Evolutionary conservation across 2,113 vertebrate genomes (phyloP).

Genomic region (Phocoena phocoena): DNA sequence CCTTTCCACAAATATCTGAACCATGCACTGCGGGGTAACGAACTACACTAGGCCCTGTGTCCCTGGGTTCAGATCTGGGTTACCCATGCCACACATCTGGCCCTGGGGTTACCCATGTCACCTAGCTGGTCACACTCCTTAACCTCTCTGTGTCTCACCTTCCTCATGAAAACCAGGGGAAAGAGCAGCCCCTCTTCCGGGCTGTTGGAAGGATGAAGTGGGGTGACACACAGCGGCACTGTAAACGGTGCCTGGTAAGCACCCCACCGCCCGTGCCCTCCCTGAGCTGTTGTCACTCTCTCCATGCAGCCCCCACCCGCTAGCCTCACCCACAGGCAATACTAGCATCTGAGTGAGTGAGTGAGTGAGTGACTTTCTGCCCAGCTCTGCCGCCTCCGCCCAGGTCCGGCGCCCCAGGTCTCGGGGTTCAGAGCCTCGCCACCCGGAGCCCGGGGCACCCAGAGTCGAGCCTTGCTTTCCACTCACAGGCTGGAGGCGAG

Average conservation of each 20-base stretch:
- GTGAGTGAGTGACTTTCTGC: background rate
- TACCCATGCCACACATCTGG: background rate
- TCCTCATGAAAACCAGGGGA: background rate
- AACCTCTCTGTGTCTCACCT: background rate
- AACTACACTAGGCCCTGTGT: accelerated
- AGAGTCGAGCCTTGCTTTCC: background rate
- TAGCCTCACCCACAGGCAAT: background rate
- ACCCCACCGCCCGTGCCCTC: accelerated
- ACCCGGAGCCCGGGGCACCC: accelerated
- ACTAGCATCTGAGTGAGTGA: background rate
- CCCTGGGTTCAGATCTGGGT: background rate
- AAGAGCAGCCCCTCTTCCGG: background rate
- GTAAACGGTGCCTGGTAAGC: background rate
- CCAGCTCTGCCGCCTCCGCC: background rate
- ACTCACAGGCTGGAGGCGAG: accelerated
- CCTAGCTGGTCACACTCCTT: background rate
- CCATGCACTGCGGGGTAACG: background rate
- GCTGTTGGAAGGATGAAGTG: no score
- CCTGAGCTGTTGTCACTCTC: accelerated
- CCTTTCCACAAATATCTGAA: background rate
- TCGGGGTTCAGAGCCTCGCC: accelerated
- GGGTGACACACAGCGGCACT: accelerated
- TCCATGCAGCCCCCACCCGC: no score
- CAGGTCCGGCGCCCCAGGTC: no score
- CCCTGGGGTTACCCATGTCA: background rate